Evolutionary conservation across 30 jellyfish, hydroid and myxozoan genomes (phyloP).

Genomic region (Aurelia sp.): DNA sequence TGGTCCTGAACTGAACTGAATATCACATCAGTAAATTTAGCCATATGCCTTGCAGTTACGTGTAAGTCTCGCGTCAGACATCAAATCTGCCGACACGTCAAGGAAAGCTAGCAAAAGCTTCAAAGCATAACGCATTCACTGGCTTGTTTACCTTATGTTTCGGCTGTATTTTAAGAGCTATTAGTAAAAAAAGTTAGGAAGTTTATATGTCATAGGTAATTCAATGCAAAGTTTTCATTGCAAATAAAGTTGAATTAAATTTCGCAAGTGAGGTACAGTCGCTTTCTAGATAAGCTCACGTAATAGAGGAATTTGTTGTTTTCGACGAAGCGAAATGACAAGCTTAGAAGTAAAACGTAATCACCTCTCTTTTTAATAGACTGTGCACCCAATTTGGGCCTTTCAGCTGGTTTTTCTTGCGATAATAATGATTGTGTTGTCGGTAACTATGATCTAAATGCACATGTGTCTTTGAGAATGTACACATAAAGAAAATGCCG

Average conservation of each 20-base stretch:
- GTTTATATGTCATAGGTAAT: neutral
- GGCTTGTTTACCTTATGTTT: no score
- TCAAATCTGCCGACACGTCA: no score
- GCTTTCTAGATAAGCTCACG: slow-evolving; percentile 41
- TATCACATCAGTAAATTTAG: no score
- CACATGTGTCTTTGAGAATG: slow-evolving; percentile 65
- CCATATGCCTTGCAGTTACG: no score
- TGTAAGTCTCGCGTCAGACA: no score
- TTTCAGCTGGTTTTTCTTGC: slow-evolving; percentile 64
- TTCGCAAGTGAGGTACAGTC: slow-evolving; percentile 43
- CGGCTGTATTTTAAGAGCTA: no score
- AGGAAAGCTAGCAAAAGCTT: no score
- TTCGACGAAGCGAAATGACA: slow-evolving; percentile 30
- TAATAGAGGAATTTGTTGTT: slow-evolving; percentile 24
- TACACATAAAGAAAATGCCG: slow-evolving; percentile 59
- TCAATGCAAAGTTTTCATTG: slow-evolving; percentile 1
- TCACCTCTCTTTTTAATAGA: slow-evolving; percentile 42
- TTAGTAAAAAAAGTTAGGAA: no score
- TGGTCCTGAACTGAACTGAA: no score
- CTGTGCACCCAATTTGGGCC: slow-evolving; percentile 41
- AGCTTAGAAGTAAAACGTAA: slow-evolving; percentile 38
- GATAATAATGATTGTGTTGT: slow-evolving; percentile 59
- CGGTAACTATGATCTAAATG: slow-evolving; percentile 47
- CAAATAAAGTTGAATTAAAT: slow-evolving; percentile 15
- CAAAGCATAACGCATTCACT: no score